Base-by-base conservation (phyloP, 1,140 invertebrate species). In the Aleiodes sp. region DNA sequence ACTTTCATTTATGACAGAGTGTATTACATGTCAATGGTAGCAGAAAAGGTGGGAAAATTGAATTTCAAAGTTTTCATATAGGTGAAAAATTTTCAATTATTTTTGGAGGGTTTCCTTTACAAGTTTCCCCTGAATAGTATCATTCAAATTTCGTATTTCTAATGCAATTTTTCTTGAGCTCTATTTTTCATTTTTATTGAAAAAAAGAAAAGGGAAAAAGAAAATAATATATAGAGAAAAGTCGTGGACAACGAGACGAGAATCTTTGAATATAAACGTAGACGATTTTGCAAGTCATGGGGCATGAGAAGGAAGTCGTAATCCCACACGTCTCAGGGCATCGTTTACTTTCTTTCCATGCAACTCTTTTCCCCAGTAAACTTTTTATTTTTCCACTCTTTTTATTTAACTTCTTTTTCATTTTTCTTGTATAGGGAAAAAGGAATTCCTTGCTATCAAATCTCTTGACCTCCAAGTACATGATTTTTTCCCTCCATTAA, bases 201-300 rank as follows among this genome's bases (percentile, higher is more conserved):
- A 24, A 9, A 19, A 14, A 29, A 62, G 16, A 28, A 24, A 35
- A 21, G 14, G 9, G 33, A 37, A 41, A 52, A 31, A 41, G 16
- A 19, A 1, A 46, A 28, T 37, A 46, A 70, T n/a, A n/a, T n/a
- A n/a, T n/a, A 70, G 69, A 62, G 69, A 28, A 57, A 70, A 43
- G 68, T 62, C 46, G 67, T 65, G 52, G 68, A 64, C 63, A 52
- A 52, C 46, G 46, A 52, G 73, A 65, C 59, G 74, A 67, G 72
- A 75, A 76, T 74, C 73, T 78, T 73, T 79, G 78, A 79, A 79
- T 79, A 79, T 77, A 78, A 79, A 79, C 76, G 76, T 63, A 63
- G 65, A 68, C 64, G 70, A 72, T 79, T 79, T 79, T 52, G 76
- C 75, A 79, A 78, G 77, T 78, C 77, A 78, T 78, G 75, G 75